Evolutionary conservation across 2,113 vertebrate genomes (phyloP), one percentile per base, ranked within the genome.

Genomic region (Philantomba maxwellii): DNA sequence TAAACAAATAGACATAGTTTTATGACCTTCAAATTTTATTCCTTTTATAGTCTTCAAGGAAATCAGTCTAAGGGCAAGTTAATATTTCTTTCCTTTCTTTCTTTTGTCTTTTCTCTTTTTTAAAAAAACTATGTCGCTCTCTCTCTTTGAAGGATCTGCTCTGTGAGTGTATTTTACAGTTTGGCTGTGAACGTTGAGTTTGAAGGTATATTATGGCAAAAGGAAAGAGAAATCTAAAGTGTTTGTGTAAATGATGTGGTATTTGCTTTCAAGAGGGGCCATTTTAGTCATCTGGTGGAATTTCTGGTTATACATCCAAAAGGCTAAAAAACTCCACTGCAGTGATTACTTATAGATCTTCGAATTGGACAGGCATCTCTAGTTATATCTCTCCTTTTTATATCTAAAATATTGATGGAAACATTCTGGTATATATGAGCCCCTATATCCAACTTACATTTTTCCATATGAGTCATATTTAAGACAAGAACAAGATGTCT

Each of bases 1-100:
- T 91, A 98, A 98, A 98, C 98, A 98, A 98, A 96, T 19, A 97
- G 96, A 73, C 89, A 66, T 55, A 92, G 96, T 97, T 94, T 96
- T 85, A 96, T 98, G 98, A 98, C 98, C 98, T 98, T 98, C 97
- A 51, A 0, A 84, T 98, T 97, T 97, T 96, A 82, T 97, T 94
- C 95, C 98, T 98, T 98, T 98, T 97, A 88, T 91, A 96, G 80
- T 88, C 2, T 96, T 97, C 45, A 94, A 5, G 9, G 39, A 97
- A 96, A 83, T 83, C 64, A 53, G 51, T 82, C 33, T n/a, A 57
- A 47, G 45, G 51, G 70, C 93, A 86, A 33, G 21, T 62, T 70
- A 58, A 26, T 73, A 58, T 7, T 21, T 51, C 47, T 81, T 33
- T 55, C 15, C 23, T 25, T 12, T 17, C 25, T 9, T 51, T 3